phyloP scores from a whole-genome alignment of 2,888 invertebrate genomes.

The Drosophila buzzatii region DNA sequence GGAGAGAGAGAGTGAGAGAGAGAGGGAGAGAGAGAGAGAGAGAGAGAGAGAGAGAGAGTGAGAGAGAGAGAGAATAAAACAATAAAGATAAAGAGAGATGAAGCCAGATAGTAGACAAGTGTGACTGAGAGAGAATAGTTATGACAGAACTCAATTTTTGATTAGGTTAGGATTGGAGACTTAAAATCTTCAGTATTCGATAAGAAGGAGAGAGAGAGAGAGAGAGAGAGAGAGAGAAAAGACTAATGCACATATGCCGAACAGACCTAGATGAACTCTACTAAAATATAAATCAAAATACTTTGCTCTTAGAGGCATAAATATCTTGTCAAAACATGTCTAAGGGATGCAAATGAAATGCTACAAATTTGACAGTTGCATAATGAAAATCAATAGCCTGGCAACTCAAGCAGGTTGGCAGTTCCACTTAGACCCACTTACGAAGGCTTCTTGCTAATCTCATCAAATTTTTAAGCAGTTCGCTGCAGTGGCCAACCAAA shows the following conservation, averaged over 20 bases:
- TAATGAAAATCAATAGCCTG: not conserved
- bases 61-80: not conserved
- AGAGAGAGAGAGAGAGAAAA: not conserved
- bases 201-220: no score
- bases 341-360: not conserved
- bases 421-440: not conserved
- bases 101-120: no score
- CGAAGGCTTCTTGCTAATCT: not conserved
- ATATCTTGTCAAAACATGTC: not conserved
- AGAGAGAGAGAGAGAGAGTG: not conserved
- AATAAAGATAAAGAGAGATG: not conserved
- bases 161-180: not conserved
- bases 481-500: not conserved
- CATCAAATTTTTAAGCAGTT: constrained; percentile 3
- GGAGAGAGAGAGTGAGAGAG: not conserved
- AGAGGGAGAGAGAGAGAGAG: not conserved
- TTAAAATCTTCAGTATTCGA: not conserved
- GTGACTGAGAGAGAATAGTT: no score
- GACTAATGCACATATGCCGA: no score
- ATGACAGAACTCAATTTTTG: no score
- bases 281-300: not conserved
- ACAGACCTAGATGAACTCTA: not conserved
- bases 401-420: not conserved
- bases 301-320: not conserved
- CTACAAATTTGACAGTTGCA: not conserved